Evolutionary conservation across 2,113 vertebrate genomes (phyloP).

Genomic region (Lophochroa leadbeateri): DNA sequence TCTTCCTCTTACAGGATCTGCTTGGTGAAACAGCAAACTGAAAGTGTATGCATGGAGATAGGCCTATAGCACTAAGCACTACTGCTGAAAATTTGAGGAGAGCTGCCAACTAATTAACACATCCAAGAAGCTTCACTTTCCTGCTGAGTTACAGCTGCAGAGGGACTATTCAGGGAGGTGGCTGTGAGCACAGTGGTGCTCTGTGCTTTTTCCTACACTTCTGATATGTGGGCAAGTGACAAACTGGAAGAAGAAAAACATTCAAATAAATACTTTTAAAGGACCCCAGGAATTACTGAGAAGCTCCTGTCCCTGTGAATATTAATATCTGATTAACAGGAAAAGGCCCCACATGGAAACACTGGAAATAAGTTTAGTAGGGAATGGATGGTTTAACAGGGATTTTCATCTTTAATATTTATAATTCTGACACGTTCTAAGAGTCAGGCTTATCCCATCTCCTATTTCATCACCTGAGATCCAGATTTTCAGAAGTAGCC

Average conservation of each 20-base stretch:
- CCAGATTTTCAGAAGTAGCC: background rate
- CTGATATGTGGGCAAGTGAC: constrained; percentile 7
- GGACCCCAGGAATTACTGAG: background rate
- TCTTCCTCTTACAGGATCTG: constrained; percentile 4
- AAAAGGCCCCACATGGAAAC: background rate
- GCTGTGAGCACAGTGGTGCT: background rate
- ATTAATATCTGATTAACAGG: background rate
- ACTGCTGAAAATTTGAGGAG: background rate
- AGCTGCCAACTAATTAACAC: constrained; percentile 51
- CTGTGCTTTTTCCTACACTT: background rate
- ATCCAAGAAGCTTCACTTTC: background rate
- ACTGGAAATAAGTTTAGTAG: background rate
- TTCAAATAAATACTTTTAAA: background rate
- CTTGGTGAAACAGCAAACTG: background rate
- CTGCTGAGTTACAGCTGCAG: constrained; percentile 11
- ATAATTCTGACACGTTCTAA: background rate
- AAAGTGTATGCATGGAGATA: background rate
- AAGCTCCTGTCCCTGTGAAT: background rate
- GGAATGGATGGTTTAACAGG: background rate
- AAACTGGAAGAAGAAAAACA: background rate
- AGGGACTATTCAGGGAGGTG: background rate
- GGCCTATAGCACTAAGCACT: background rate
- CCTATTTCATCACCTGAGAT: background rate
- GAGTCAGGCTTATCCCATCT: background rate
- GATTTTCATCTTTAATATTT: background rate